Evolutionary conservation across 92 coral and sea anemone species (phyloP).

Genomic region (Epizoanthus stellaris): DNA sequence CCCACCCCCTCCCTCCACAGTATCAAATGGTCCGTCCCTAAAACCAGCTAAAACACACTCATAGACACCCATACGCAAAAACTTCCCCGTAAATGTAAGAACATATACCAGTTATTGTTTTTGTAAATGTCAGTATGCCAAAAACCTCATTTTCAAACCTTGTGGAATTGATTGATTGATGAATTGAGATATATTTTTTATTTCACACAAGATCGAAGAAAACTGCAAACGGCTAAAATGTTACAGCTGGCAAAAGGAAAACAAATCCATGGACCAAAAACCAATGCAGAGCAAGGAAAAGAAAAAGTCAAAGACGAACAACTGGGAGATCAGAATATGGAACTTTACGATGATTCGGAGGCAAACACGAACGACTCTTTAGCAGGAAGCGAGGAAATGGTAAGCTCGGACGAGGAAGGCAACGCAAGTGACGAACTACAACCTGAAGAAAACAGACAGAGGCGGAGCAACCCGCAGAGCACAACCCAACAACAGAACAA

Average conservation of each 20-base stretch:
- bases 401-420: conserved; percentile 25
- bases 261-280: not conserved
- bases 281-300: not conserved
- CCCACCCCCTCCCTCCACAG: too few relatives aligned
- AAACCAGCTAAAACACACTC: too few relatives aligned
- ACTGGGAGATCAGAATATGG: not conserved
- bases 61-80: too few relatives aligned
- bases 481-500: not conserved
- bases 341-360: not conserved
- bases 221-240: conserved; percentile 3
- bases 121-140: not conserved
- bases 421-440: not conserved
- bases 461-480: not conserved
- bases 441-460: not conserved
- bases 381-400: conserved; percentile 14
- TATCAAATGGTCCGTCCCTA: too few relatives aligned
- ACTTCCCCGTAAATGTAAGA: too few relatives aligned
- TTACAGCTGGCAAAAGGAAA: not conserved
- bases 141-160: not conserved
- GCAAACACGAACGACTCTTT: conserved; percentile 9
- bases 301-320: not conserved
- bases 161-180: not conserved
- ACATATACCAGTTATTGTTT: not conserved
- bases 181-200: not conserved
- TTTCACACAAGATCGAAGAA: conserved; percentile 23